These are phyloP conservation scores for Triplophysa rosa DNA, from an alignment of 2,113 vertebrate species.

Conservation along the genomic window DNA sequence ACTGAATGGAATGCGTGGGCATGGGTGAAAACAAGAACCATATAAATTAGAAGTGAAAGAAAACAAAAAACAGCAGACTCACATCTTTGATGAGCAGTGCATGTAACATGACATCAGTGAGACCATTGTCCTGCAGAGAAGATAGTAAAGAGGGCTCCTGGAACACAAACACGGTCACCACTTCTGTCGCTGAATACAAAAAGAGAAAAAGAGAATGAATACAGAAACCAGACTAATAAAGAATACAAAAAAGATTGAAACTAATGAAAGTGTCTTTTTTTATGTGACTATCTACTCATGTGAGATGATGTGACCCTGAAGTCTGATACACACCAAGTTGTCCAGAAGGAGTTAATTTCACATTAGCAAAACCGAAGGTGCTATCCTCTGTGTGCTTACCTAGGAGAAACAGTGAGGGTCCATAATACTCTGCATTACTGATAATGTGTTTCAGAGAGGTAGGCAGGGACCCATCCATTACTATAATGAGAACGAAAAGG, in stretches of 20 bases:
- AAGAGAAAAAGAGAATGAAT: constrained; percentile 40
- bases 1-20: background rate
- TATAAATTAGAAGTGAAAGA: background rate
- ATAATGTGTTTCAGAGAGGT: constrained; percentile 97
- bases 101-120: constrained; percentile 94
- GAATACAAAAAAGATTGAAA: background rate
- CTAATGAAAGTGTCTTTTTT: background rate
- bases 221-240: background rate
- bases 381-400: constrained; percentile 72
- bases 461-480: constrained; percentile 96
- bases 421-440: constrained; percentile 96
- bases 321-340: background rate
- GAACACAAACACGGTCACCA: constrained; percentile 97
- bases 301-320: background rate
- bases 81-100: constrained; percentile 96
- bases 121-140: constrained; percentile 92
- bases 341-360: background rate
- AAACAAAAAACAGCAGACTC: constrained; percentile 63
- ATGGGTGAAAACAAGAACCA: background rate
- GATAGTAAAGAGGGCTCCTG: constrained; percentile 94
- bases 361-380: background rate
- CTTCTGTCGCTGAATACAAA: constrained; percentile 83
- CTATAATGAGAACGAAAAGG: constrained; percentile 60
- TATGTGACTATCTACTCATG: background rate
- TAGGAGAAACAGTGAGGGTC: constrained; percentile 90